phyloP scores from a whole-genome alignment of 2,113 vertebrate species.

The Ranitomeya imitator region DNA sequence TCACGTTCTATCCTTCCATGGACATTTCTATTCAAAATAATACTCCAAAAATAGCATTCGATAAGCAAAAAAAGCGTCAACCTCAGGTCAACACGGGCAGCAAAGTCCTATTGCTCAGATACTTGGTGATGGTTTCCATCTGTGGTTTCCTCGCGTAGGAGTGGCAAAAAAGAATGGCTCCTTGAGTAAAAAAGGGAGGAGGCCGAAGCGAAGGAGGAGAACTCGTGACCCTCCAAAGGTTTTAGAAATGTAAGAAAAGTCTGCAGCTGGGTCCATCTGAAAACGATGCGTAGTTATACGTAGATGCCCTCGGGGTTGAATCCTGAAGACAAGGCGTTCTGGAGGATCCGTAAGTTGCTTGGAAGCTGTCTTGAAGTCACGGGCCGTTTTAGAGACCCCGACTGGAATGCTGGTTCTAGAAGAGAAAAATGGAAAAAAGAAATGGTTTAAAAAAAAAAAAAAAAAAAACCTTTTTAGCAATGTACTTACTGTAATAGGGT shows the following conservation, averaged over 20 bases:
- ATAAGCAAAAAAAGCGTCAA: not conserved
- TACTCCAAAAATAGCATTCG: constrained; percentile 67
- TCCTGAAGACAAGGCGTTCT: constrained; percentile 84
- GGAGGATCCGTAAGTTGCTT: constrained; percentile 87
- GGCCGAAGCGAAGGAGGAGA: not conserved
- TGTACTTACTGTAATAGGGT: too few species aligned
- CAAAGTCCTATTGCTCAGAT: constrained; percentile 62
- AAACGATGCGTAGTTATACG: constrained; percentile 77
- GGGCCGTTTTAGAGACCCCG: constrained; percentile 89
- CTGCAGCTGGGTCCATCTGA: constrained; percentile 61
- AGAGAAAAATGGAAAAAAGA: constrained; percentile 13
- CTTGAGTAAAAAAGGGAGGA: constrained; percentile 56
- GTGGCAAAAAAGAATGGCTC: constrained; percentile 72
- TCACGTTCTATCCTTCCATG: not conserved
- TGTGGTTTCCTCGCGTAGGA: constrained; percentile 63
- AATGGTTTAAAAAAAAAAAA: not conserved
- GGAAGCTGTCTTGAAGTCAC: constrained; percentile 79
- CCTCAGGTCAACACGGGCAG: constrained; percentile 52
- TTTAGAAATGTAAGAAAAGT: not conserved
- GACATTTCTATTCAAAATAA: constrained; percentile 51
- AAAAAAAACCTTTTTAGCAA: not conserved
- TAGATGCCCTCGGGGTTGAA: constrained; percentile 98
- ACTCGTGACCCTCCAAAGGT: not conserved
- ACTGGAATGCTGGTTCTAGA: constrained; percentile 79
- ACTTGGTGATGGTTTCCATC: constrained; percentile 49